These are phyloP conservation scores for Trochalopteron elliotii DNA, from an alignment of 2,113 vertebrate genomes.

Conservation along the genomic window DNA sequence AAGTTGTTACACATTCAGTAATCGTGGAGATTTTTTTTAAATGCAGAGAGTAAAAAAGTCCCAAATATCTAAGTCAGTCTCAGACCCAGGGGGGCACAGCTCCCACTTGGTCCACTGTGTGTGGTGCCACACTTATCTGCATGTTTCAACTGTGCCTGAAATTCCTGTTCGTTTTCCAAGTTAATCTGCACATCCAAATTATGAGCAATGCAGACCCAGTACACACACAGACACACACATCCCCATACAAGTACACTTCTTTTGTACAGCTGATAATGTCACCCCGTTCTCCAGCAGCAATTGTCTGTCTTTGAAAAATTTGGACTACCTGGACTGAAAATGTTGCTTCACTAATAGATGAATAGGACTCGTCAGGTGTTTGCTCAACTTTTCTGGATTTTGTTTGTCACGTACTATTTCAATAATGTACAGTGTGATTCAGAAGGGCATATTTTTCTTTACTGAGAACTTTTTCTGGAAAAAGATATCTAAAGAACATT, in stretches of 20 bases:
- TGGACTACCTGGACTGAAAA: not conserved
- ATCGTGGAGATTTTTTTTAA: not conserved
- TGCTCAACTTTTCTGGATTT: not conserved
- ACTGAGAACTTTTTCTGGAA: not conserved
- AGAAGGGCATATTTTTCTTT: not conserved
- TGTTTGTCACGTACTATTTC: not conserved
- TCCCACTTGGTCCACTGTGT: accelerated
- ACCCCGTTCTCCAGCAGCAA: not conserved
- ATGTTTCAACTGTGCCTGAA: not conserved
- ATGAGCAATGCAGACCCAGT: not conserved
- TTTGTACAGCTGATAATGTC: not conserved
- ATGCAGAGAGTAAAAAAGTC: not conserved
- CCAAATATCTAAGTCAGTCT: not conserved
- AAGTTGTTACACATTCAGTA: not conserved
- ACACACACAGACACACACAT: no score
- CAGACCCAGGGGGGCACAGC: not conserved
- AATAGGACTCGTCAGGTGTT: not conserved
- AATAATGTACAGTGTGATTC: not conserved
- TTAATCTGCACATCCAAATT: not conserved
- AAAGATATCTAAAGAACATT: not conserved
- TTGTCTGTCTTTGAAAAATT: not conserved
- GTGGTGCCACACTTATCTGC: not conserved
- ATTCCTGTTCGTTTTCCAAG: not conserved
- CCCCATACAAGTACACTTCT: accelerated
- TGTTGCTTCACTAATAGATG: not conserved